Base-by-base conservation (phyloP, 2,797 vertebrate species). In the Acipenser transmontanus region DNA sequence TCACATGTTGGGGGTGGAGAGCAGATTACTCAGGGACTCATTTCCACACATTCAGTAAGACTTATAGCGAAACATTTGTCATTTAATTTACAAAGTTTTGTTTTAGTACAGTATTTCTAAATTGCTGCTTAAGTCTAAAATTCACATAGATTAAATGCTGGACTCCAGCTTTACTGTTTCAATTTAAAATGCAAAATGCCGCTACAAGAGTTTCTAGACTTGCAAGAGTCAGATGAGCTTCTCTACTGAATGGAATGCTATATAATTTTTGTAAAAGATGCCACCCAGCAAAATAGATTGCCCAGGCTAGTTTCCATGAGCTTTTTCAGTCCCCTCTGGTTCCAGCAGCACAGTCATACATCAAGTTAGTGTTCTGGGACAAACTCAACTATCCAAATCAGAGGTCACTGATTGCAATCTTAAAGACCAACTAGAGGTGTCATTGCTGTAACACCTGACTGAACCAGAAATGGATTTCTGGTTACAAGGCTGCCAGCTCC, bases 401-500 rank as follows among this genome's bases (percentile, higher is more conserved):
- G 78, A 82, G 82, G 86, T 86, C 84, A 84, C 73, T 77, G 81
- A 87, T 82, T 84, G 79, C 79, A 84, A 84, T 87, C 80, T 84
- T 78, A 79, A 81, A 84, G 77, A 83, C 79, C 82, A 80, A 83
- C 79, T 83, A 70, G 73, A 82, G 69, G 76, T 79, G 80, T 78
- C 82, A 78, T 69, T 70, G 74, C 70, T 2, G 71, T 64, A 71
- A 78, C 80, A 83, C 77, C 80, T 80, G 81, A 75, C 73, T 77
- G 73, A 71, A 73, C 74, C 72, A 71, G 73, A 78, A 78, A 84
- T 79, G 74, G 79, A 82, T 83, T 75, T 77, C 60, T 74, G 69
- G 74, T 69, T 72, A 76, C 72, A 8, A 59, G 64, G 71, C 68
- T 10, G 62, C 64, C 65, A 59, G 66, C 68, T 66, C 61, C 66